Conservation (phyloP, 1,140 invertebrate genomes). For the Drosophila truncata region DNA sequence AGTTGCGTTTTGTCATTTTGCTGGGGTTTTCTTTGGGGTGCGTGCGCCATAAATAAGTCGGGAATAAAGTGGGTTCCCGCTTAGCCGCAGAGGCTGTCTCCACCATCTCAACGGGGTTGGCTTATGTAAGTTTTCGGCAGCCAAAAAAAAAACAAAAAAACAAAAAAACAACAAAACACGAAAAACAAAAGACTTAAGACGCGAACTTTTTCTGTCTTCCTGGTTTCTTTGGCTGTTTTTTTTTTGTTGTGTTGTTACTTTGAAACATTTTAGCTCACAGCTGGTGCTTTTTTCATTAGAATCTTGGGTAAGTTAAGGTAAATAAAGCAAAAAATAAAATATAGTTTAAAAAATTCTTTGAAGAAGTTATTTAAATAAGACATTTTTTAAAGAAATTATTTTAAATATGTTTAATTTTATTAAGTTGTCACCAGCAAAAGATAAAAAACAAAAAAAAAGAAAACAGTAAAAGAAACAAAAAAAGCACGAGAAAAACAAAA, state of each 20-base stretch:
- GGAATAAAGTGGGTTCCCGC: slow-evolving; percentile 8
- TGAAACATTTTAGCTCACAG: not conserved
- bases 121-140: slow-evolving; percentile 32
- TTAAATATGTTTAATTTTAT: too few species aligned
- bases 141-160: not conserved
- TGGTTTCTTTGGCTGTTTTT: slow-evolving; percentile 20
- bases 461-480: not conserved
- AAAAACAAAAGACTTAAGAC: slow-evolving; percentile 72
- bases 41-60: slow-evolving; percentile 67
- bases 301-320: too few species aligned
- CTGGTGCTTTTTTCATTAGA: too few species aligned
- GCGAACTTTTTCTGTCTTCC: slow-evolving; percentile 52
- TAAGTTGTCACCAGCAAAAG: too few species aligned
- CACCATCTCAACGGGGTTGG: slow-evolving; percentile 1
- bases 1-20: slow-evolving; percentile 49
- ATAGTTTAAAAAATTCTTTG: too few species aligned
- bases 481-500: slow-evolving; percentile 61
- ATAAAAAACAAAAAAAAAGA: not conserved
- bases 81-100: not conserved
- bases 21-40: slow-evolving; percentile 7
- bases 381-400: too few species aligned
- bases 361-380: too few species aligned
- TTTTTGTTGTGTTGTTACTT: slow-evolving; percentile 12
- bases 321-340: too few species aligned
- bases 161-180: not conserved